Conservation (phyloP, 2,797 vertebrate species). For the Psittacula echo region DNA sequence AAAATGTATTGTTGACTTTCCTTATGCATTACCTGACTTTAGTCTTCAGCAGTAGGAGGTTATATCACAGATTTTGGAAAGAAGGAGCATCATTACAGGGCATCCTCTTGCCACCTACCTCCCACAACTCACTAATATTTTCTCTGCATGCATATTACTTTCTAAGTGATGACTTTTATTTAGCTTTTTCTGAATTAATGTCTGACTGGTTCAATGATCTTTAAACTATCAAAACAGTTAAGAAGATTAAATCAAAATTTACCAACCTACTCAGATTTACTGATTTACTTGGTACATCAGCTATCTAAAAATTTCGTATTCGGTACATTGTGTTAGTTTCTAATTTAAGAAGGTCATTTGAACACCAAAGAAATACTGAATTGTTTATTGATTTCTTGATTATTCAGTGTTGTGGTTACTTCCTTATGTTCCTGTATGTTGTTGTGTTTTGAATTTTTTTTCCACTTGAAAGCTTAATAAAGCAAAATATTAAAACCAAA, state of each 20-base stretch:
- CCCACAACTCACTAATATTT: background rate
- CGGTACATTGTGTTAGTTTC: background rate
- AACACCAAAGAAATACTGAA: constrained; percentile 38
- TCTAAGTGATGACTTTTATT: background rate
- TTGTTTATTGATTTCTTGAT: constrained; percentile 67
- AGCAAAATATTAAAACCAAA: background rate
- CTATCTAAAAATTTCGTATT: constrained; percentile 20
- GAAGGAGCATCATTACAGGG: background rate
- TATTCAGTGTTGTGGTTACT: constrained; percentile 27
- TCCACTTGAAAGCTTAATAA: background rate
- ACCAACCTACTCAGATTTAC: constrained; percentile 35
- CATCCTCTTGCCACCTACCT: background rate
- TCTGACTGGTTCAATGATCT: constrained; percentile 25
- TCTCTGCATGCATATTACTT: background rate
- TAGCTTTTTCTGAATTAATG: background rate
- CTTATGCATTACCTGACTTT: background rate
- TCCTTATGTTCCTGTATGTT: constrained; percentile 2
- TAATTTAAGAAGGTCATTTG: constrained; percentile 49
- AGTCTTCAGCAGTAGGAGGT: background rate
- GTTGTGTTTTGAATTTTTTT: background rate
- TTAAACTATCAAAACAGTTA: constrained; percentile 34
- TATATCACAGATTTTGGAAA: background rate
- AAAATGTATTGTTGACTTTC: background rate
- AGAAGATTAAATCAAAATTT: constrained; percentile 49
- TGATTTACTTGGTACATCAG: constrained; percentile 48